A percentile compares a stretch with the other conserved stretches of the same genome.
phyloP scores from a whole-genome alignment of 2,888 invertebrate species.

The Marronus borbonicus region DNA sequence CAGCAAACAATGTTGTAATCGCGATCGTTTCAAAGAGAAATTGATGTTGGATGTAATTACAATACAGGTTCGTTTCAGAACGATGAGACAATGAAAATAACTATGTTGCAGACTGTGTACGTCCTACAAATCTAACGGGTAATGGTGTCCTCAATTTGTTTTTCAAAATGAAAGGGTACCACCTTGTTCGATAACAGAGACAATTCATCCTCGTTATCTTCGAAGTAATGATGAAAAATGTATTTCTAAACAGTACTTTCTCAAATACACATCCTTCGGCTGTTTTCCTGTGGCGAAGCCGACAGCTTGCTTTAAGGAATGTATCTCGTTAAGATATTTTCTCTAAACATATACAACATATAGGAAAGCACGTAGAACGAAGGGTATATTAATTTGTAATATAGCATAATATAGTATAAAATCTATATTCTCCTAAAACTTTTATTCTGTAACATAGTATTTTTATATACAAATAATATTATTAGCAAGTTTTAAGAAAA shows the following conservation, averaged over 20 bases:
- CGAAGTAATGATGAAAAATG: constrained; percentile 10
- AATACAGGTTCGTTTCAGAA: neutral
- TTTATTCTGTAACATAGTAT: no score
- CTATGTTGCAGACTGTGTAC: neutral
- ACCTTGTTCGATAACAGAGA: neutral
- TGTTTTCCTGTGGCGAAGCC: no score
- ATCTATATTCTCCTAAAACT: no score
- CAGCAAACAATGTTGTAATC: neutral
- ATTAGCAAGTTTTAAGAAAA: no score
- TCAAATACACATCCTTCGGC: neutral
- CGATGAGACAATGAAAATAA: neutral
- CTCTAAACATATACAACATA: no score
- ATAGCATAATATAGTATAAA: no score
- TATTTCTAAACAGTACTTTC: constrained; percentile 1
- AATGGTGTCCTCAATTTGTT: neutral
- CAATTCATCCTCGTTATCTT: neutral
- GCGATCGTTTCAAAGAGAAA: neutral
- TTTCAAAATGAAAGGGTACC: neutral
- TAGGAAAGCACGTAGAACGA: no score
- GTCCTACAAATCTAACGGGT: neutral
- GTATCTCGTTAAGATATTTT: no score
- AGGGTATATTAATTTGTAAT: no score
- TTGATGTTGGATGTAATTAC: neutral
- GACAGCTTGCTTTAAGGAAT: no score
- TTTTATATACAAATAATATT: no score